These are phyloP conservation scores for Aleiodes testaceus DNA, from an alignment of 2,888 invertebrate genomes.

Conservation along the genomic window DNA sequence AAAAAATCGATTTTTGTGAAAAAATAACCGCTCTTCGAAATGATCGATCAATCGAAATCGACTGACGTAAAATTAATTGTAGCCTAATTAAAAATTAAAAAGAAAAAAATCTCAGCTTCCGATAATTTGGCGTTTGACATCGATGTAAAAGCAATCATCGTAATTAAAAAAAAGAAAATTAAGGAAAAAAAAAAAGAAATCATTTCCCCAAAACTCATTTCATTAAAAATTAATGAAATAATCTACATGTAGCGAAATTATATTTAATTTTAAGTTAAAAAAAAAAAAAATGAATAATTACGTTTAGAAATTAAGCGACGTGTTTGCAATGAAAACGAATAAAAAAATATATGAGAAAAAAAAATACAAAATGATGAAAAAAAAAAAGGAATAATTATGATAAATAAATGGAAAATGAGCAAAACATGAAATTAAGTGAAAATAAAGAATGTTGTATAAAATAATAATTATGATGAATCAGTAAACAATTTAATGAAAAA, in stretches of 20 bases:
- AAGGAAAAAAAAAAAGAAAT: slow-evolving; percentile 18
- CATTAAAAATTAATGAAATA: slow-evolving; percentile 42
- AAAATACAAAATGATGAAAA: slow-evolving; percentile 33
- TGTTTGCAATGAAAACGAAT: slow-evolving; percentile 51
- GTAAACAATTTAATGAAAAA: slow-evolving; percentile 28
- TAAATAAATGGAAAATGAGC: slow-evolving; percentile 49
- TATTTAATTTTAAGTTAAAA: slow-evolving; percentile 10
- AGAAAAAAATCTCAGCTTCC: slow-evolving; percentile 5
- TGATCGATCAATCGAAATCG: slow-evolving; percentile 35
- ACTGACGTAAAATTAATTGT: slow-evolving; percentile 42
- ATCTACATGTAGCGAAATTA: slow-evolving; percentile 42
- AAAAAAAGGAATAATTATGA: slow-evolving; percentile 39
- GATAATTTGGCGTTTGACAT: slow-evolving; percentile 28
- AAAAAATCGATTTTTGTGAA: slow-evolving; percentile 1
- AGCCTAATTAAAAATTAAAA: slow-evolving; percentile 33
- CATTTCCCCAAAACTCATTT: slow-evolving; percentile 38
- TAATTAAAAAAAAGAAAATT: slow-evolving; percentile 16
- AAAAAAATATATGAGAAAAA: slow-evolving; percentile 43
- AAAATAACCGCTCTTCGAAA: slow-evolving; percentile 32
- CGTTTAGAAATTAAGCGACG: slow-evolving; percentile 45
- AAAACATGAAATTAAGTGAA: slow-evolving; percentile 55
- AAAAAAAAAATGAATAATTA: slow-evolving; percentile 39
- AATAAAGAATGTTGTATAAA: slow-evolving; percentile 14
- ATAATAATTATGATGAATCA: background rate
- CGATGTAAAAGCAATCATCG: slow-evolving; percentile 33